Percentiles rank a stretch among this genome's conserved stretches.
These are phyloP conservation scores for Marcusenius ussheri DNA, from an alignment of 2,113 vertebrate genomes.

Conservation along the genomic window DNA sequence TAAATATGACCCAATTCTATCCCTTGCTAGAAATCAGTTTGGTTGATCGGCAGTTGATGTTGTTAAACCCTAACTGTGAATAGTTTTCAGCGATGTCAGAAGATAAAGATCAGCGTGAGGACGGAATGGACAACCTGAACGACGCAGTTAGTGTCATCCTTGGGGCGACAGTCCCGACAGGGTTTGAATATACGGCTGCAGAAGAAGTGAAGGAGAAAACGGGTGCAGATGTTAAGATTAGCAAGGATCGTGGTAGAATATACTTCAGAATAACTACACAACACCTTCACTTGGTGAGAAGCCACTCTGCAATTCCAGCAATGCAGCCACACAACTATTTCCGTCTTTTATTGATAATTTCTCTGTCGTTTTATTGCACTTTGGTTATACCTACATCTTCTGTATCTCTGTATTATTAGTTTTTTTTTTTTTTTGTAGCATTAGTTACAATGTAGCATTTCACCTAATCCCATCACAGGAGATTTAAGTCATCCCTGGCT, in stretches of 20 bases:
- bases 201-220: conserved; percentile 89
- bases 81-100: conserved; percentile 7
- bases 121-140: not conserved
- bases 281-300: conserved; percentile 70
- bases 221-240: conserved; percentile 67
- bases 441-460: not conserved
- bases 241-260: conserved; percentile 86
- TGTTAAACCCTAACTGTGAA: not conserved
- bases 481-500: not conserved
- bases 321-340: not conserved
- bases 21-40: not conserved
- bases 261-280: conserved; percentile 80
- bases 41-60: not conserved
- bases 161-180: conserved; percentile 90
- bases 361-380: not conserved
- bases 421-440: not conserved
- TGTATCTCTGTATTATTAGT: not conserved
- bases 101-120: conserved; percentile 10
- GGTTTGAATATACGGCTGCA: conserved; percentile 84
- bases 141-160: conserved; percentile 57
- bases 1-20: not conserved
- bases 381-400: not conserved
- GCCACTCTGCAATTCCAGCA: not conserved
- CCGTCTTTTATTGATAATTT: not conserved
- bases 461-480: not conserved